These are phyloP conservation scores for Halcyon senegalensis DNA, from an alignment of 2,113 vertebrate species.

Conservation along the genomic window DNA sequence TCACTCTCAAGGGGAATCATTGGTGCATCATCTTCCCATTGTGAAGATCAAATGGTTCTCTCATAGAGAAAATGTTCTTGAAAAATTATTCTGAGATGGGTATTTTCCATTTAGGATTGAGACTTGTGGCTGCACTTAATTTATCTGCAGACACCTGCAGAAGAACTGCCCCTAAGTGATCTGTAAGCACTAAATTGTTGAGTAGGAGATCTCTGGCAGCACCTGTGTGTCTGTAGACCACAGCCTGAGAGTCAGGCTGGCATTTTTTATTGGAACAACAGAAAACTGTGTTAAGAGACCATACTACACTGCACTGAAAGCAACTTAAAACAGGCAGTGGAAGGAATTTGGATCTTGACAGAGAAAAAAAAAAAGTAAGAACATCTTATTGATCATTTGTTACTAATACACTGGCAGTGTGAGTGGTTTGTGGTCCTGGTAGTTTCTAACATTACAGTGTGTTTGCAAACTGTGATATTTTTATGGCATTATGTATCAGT, in stretches of 20 bases:
- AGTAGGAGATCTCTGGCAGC: background rate
- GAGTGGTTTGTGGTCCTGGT: background rate
- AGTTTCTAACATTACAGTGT: background rate
- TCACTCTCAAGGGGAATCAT: background rate
- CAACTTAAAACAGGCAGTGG: background rate
- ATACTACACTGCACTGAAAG: background rate
- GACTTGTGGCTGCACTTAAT: background rate
- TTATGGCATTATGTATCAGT: background rate
- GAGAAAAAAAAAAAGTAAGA: background rate
- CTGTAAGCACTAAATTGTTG: background rate
- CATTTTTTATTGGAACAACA: background rate
- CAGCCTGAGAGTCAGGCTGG: background rate
- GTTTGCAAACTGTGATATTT: background rate
- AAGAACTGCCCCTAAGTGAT: background rate
- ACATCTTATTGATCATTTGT: background rate
- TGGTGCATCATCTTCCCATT: background rate
- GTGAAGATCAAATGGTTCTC: background rate
- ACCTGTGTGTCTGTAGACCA: background rate
- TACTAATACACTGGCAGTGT: background rate
- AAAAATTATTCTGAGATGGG: background rate
- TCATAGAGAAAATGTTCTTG: background rate
- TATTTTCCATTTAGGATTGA: background rate
- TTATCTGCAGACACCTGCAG: background rate
- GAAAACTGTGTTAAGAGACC: background rate
- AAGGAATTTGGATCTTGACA: background rate